Evolutionary conservation across 2,888 invertebrate species (phyloP), one percentile per base, ranked within the genome.

Genomic region (Tetragnatha montana): DNA sequence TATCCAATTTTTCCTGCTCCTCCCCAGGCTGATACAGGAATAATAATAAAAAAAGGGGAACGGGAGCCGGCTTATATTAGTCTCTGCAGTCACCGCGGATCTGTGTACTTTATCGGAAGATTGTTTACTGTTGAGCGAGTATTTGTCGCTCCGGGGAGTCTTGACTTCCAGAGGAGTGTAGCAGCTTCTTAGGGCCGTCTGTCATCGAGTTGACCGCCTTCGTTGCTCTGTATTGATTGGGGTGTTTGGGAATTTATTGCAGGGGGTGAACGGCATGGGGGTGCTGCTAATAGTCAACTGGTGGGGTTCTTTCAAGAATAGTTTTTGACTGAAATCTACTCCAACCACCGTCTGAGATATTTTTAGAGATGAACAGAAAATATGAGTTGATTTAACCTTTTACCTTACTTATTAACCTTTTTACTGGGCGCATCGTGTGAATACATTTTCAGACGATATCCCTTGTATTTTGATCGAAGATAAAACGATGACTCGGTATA

Each of bases 91-190:
- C 73, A 81, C 73, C 73, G 14, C 73, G 17, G 21, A 81, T 73
- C 50, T 81, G 49, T 73, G 81, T 81, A 73, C 73, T 81, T 81
- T 81, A 81, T 71, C 81, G 50, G 81, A 50, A 73, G 73, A 81
- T 81, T 81, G 81, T 81, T 81, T 81, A 81, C 81, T 81, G 19
- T 81, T 69, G 69, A 80, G 19, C 80, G 70, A 51, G 51, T 51
- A 81, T 81, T 81, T 81, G 50, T 71, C 81, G 71, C 73, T 81
- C 73, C 14, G 71, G 73, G 73, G 73, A 71, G 21, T 35, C 8
- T 14, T 21, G 49, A 81, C 50, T 81, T 50, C 71, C 21, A 70
- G 71, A 73, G 8, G n/a, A 73, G 73, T 35, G 35, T 35, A 35
- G 35, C 35, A 50, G 73, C n/a, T 81, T 17, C n/a, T 73, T 73